Conservation (phyloP, 2,113 vertebrate species). For the Fulmarus glacialis region DNA sequence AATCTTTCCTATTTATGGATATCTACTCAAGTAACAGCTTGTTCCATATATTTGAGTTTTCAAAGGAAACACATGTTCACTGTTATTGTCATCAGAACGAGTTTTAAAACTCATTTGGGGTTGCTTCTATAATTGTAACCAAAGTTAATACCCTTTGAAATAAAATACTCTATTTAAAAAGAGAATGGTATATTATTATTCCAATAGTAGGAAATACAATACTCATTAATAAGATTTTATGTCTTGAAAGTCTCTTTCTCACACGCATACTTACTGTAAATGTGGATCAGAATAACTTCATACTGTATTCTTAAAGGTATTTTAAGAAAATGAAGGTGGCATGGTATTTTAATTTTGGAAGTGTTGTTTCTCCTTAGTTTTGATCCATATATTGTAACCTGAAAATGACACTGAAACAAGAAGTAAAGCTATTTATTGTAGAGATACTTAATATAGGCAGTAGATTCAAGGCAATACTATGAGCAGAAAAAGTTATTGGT, state of each 20-base stretch:
- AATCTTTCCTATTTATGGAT: background rate
- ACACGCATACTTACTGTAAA: background rate
- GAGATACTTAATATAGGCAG: background rate
- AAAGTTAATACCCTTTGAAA: constrained; percentile 13
- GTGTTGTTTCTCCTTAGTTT: background rate
- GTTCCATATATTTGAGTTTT: background rate
- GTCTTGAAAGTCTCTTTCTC: background rate
- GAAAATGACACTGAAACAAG: background rate
- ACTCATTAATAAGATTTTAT: background rate
- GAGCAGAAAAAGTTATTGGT: background rate
- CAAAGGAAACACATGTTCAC: background rate
- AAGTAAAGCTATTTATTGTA: background rate
- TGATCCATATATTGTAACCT: background rate
- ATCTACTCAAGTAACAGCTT: background rate
- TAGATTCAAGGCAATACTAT: background rate
- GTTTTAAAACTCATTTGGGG: background rate
- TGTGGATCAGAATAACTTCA: background rate
- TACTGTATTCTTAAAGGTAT: background rate
- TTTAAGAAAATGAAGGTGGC: background rate
- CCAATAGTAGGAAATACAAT: background rate
- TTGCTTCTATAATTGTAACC: background rate
- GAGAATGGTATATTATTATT: background rate
- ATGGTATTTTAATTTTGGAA: background rate
- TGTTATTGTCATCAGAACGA: background rate
- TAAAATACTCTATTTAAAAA: background rate